Percentiles rank a stretch among this genome's conserved stretches.
Conservation (phyloP, 2,113 vertebrate genomes). For the Phrynosoma platyrhinos region DNA sequence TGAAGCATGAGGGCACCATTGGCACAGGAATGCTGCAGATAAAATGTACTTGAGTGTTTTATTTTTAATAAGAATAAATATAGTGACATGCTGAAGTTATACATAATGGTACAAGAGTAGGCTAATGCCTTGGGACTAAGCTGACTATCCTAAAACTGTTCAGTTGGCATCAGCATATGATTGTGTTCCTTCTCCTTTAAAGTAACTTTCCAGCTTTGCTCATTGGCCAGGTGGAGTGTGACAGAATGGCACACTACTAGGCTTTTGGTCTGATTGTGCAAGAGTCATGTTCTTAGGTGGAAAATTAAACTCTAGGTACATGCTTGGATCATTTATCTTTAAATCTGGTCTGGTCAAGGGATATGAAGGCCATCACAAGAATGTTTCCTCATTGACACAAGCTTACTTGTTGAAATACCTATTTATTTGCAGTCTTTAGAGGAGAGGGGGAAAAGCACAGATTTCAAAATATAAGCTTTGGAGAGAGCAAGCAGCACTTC, state of each 20-base stretch:
- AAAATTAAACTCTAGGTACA: neutral
- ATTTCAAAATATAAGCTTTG: conserved; percentile 9
- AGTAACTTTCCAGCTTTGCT: neutral
- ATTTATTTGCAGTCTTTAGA: conserved; percentile 37
- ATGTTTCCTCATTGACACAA: conserved; percentile 11
- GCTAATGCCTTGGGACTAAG: no score
- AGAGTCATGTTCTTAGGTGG: neutral
- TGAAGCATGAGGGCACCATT: neutral
- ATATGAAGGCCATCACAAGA: neutral
- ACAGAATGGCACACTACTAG: neutral
- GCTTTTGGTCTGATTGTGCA: neutral
- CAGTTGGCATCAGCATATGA: neutral
- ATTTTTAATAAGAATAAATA: neutral
- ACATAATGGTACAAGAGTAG: no score
- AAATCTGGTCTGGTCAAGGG: neutral
- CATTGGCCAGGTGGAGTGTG: neutral
- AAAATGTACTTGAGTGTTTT: neutral
- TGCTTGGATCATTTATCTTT: conserved; percentile 6
- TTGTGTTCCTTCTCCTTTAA: neutral
- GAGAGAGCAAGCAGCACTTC: conserved; percentile 64
- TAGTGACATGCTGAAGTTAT: neutral
- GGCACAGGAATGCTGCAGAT: neutral
- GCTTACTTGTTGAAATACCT: conserved; percentile 17
- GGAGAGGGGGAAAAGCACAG: no score
- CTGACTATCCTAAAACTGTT: no score